These are phyloP conservation scores for Hybognathus amarus DNA, from an alignment of 2,797 vertebrate species.

Conservation along the genomic window DNA sequence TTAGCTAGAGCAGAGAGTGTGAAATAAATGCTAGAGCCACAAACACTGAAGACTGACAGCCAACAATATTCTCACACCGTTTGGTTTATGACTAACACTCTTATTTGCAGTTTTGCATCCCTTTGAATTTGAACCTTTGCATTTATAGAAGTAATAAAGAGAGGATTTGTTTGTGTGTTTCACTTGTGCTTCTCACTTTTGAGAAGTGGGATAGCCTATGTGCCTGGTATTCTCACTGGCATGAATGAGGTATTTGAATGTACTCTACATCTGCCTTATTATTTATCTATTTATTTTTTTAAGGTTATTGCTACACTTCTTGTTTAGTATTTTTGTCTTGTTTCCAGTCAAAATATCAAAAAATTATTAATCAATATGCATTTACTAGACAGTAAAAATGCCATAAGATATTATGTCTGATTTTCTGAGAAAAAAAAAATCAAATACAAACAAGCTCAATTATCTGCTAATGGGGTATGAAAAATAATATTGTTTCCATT, in stretches of 20 bases:
- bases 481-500: too few relatives aligned
- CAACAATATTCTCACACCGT: background rate
- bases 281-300: too few relatives aligned
- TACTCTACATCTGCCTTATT: too few relatives aligned
- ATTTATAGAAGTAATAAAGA: background rate
- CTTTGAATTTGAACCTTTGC: background rate
- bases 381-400: too few relatives aligned
- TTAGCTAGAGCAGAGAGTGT: slow-evolving; percentile 72
- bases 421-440: too few relatives aligned
- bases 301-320: too few relatives aligned
- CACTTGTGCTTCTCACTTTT: background rate
- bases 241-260: background rate
- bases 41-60: slow-evolving; percentile 25
- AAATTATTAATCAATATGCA: too few relatives aligned
- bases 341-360: too few relatives aligned
- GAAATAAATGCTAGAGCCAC: slow-evolving; percentile 64
- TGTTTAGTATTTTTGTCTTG: too few relatives aligned
- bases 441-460: too few relatives aligned
- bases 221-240: background rate
- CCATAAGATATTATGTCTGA: too few relatives aligned
- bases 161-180: slow-evolving; percentile 2
- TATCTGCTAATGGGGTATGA: too few relatives aligned
- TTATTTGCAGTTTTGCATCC: slow-evolving; percentile 2
- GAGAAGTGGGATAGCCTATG: background rate
- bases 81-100: slow-evolving; percentile 3